A percentile compares a stretch with the other conserved stretches of the same genome.
Evolutionary conservation across 2,113 vertebrate genomes (phyloP).

Genomic region (Oenanthe oenanthe): DNA sequence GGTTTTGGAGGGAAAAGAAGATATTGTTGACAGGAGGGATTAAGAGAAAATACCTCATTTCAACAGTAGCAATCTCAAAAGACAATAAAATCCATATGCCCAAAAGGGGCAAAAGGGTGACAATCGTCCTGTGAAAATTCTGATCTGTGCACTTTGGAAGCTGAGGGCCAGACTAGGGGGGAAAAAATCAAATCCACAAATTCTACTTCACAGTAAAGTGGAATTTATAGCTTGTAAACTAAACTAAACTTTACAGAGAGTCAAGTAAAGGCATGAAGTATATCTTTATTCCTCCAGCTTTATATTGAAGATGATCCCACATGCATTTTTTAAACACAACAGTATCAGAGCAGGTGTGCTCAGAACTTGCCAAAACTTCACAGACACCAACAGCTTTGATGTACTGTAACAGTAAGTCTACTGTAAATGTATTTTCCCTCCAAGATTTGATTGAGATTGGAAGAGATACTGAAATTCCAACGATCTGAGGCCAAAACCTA

Average conservation of each 20-base stretch:
- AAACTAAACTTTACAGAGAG: background rate
- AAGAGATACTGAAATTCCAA: background rate
- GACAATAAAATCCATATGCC: background rate
- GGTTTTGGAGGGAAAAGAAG: background rate
- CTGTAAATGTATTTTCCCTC: background rate
- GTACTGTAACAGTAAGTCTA: background rate
- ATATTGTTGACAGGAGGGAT: background rate
- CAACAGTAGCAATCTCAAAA: background rate
- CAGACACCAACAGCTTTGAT: background rate
- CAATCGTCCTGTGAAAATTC: background rate
- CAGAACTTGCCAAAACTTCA: background rate
- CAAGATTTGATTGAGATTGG: background rate
- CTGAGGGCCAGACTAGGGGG: background rate
- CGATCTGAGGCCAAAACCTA: background rate
- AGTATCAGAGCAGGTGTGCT: background rate
- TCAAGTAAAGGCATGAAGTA: constrained; percentile 12
- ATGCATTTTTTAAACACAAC: background rate
- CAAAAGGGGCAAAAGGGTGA: background rate
- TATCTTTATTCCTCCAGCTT: background rate
- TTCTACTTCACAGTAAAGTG: background rate
- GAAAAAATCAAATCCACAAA: background rate
- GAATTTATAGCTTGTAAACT: background rate
- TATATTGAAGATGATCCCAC: background rate
- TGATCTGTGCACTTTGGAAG: background rate
- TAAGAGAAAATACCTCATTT: background rate